These are phyloP conservation scores for Eueides isabella DNA, from an alignment of 1,140 invertebrate genomes.

Conservation along the genomic window DNA sequence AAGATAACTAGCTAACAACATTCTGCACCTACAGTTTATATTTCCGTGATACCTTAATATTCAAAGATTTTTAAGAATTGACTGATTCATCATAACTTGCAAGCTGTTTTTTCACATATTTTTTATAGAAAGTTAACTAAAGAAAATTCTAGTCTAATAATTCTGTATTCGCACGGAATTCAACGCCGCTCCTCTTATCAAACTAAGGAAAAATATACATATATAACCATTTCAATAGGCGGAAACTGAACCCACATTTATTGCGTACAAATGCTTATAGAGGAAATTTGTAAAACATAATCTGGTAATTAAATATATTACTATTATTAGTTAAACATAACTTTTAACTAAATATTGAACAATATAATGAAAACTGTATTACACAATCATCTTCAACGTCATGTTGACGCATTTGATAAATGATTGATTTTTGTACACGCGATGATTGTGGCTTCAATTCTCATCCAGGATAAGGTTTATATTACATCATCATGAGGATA, in stretches of 20 bases:
- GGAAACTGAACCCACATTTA: neutral
- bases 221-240: neutral
- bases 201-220: neutral
- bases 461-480: neutral
- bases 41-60: neutral
- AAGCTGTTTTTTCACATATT: no score
- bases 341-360: neutral
- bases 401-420: neutral
- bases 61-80: neutral
- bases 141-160: no score
- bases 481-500: neutral
- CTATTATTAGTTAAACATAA: neutral
- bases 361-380: neutral
- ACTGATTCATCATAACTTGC: neutral
- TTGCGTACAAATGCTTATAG: no score
- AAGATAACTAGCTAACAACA: neutral
- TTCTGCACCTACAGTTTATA: neutral
- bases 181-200: neutral
- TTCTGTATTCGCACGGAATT: no score
- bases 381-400: neutral
- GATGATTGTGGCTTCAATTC: neutral
- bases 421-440: neutral
- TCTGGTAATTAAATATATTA: no score
- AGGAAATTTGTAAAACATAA: no score
- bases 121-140: no score